Percentiles rank a stretch among this genome's conserved stretches.
Conservation (phyloP, 30 jellyfish, hydroid and myxozoan species). For the Clytia hemisphaerica region DNA sequence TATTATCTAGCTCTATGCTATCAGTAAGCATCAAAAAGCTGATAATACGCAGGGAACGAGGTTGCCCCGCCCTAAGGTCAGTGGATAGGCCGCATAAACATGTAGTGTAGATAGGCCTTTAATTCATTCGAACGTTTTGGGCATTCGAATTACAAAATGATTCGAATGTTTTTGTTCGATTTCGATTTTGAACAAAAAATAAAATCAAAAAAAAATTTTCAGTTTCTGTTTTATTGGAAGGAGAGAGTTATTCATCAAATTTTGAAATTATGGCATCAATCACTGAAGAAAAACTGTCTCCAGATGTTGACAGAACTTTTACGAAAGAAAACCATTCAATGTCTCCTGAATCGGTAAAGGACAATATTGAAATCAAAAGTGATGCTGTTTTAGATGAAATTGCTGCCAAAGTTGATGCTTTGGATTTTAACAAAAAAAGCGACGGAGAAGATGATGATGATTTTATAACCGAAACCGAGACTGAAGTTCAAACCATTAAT, state of each 20-base stretch:
- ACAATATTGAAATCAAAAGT: conserved; percentile 7
- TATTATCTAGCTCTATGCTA: no score
- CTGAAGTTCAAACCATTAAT: conserved; percentile 1
- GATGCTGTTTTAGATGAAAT: conserved; percentile 35
- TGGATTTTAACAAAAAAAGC: conserved; percentile 1
- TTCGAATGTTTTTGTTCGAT: not conserved
- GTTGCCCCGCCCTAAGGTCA: no score
- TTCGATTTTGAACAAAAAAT: not conserved
- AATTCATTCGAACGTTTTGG: no score
- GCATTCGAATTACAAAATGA: not conserved
- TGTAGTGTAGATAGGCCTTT: no score
- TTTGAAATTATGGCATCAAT: conserved; percentile 14
- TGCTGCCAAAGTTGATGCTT: conserved; percentile 42
- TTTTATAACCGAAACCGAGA: no score
- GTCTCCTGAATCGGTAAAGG: not conserved
- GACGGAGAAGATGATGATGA: conserved; percentile 19
- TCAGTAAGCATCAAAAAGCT: no score
- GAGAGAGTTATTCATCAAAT: not conserved
- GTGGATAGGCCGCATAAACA: no score
- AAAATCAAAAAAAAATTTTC: not conserved
- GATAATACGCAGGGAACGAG: no score
- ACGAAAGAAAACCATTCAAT: conserved; percentile 6
- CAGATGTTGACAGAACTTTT: conserved; percentile 19
- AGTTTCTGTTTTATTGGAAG: not conserved
- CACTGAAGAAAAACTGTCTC: conserved; percentile 19